Conservation (phyloP, 1,140 invertebrate genomes). For the Ptiloglossa arizonensis region DNA sequence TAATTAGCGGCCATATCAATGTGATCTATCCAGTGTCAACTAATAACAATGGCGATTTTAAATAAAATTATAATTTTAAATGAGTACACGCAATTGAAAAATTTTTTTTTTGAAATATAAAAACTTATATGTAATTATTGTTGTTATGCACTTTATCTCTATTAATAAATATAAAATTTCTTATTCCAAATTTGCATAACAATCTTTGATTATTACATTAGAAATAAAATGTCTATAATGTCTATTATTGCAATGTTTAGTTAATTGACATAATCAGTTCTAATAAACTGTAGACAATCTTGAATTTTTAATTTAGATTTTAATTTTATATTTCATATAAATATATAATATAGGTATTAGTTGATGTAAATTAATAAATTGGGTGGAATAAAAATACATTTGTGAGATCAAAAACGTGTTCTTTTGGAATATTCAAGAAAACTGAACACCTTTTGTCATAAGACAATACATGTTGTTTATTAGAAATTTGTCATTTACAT, state of each 20-base stretch:
- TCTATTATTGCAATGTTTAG: background rate
- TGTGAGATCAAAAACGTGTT: no score
- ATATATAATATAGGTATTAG: background rate
- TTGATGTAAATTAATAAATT: no score
- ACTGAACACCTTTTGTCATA: background rate
- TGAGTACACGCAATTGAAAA: background rate
- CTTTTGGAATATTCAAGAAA: background rate
- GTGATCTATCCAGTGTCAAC: background rate
- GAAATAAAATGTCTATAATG: background rate
- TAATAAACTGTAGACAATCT: background rate
- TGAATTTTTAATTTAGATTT: background rate
- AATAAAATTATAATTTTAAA: background rate
- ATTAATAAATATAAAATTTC: no score
- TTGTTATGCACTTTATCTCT: background rate
- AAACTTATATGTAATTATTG: background rate
- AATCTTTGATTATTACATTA: background rate
- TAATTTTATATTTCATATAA: background rate
- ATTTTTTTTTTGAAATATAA: background rate
- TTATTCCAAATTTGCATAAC: no score
- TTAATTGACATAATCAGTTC: background rate
- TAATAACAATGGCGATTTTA: background rate
- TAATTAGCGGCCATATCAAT: background rate
- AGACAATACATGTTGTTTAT: constrained; percentile 24
- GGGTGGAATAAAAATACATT: background rate
- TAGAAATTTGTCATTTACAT: constrained; percentile 27